These are phyloP conservation scores for Enteromius treurensis DNA, from an alignment of 2,797 vertebrate genomes.

Conservation along the genomic window DNA sequence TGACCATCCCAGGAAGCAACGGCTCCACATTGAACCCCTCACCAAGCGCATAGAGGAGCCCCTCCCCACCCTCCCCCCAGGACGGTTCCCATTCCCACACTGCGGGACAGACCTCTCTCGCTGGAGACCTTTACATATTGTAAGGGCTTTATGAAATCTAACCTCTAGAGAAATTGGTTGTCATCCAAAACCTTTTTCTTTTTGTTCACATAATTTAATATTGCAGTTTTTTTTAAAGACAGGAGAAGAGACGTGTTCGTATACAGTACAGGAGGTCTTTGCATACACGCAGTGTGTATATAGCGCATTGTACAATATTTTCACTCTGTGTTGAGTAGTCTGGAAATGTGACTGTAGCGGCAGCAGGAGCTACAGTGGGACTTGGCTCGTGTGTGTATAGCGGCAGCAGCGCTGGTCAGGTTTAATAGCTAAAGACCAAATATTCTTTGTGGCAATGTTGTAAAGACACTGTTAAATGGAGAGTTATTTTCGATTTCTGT, in stretches of 20 bases:
- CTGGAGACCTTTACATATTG: slow-evolving; percentile 89
- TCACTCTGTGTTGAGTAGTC: slow-evolving; percentile 54
- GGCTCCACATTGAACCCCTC: slow-evolving; percentile 91
- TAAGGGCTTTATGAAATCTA: slow-evolving; percentile 85
- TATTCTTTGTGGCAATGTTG: slow-evolving; percentile 64
- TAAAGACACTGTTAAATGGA: slow-evolving; percentile 57
- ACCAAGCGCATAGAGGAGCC: slow-evolving; percentile 87
- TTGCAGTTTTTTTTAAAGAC: slow-evolving; percentile 69
- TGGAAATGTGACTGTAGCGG: slow-evolving; percentile 54
- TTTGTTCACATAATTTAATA: slow-evolving; percentile 81
- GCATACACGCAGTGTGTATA: slow-evolving; percentile 61
- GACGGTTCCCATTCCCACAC: slow-evolving; percentile 63
- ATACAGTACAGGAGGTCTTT: slow-evolving; percentile 65
- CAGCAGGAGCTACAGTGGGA: slow-evolving; percentile 53
- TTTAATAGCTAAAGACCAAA: slow-evolving; percentile 71
- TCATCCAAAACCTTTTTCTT: slow-evolving; percentile 74
- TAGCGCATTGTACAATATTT: slow-evolving; percentile 57
- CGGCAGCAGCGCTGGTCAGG: slow-evolving; percentile 59
- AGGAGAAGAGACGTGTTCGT: slow-evolving; percentile 65
- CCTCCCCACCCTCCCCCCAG: slow-evolving; percentile 55
- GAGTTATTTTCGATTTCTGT: slow-evolving; percentile 8
- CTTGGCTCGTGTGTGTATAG: slow-evolving; percentile 61
- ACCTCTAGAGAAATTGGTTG: slow-evolving; percentile 78
- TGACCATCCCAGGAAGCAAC: slow-evolving; percentile 90
- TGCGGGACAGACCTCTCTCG: slow-evolving; percentile 79